Evolutionary conservation across 1,140 invertebrate species (phyloP).

Genomic region (Tetramorium parvispinum): DNA sequence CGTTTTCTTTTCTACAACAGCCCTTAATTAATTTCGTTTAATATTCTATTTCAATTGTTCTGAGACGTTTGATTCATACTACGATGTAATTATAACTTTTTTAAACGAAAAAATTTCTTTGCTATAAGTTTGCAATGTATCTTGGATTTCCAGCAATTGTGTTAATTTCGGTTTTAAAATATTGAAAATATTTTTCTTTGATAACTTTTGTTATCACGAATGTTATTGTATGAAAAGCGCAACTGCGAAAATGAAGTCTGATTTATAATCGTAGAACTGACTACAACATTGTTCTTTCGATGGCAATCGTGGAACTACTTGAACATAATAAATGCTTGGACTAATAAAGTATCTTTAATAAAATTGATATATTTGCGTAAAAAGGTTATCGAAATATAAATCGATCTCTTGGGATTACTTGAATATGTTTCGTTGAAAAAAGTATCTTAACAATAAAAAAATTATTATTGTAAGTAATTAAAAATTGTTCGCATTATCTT

Average conservation of each 20-base stretch:
- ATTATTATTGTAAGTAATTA: not conserved
- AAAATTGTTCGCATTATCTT: not conserved
- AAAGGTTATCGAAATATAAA: not conserved
- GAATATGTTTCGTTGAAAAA: not conserved
- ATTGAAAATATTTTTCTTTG: not conserved
- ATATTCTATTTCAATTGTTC: not conserved
- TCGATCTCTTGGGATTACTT: not conserved
- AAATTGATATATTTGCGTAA: not conserved
- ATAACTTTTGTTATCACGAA: not conserved
- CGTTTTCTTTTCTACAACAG: not conserved
- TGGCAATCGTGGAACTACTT: not conserved
- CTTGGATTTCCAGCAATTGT: not conserved
- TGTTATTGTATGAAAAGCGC: not conserved
- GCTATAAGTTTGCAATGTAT: not conserved
- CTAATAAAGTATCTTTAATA: not conserved
- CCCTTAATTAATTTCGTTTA: not conserved
- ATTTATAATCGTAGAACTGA: conserved; percentile 15
- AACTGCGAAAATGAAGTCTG: not conserved
- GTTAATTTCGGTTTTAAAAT: not conserved
- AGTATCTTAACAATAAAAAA: not conserved
- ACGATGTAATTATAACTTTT: not conserved
- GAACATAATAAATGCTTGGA: not conserved
- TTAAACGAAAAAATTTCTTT: not conserved
- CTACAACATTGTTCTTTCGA: not conserved
- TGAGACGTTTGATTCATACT: not conserved